Conservation (phyloP, 2,888 invertebrate species). For the Clepsis dumicolana region DNA sequence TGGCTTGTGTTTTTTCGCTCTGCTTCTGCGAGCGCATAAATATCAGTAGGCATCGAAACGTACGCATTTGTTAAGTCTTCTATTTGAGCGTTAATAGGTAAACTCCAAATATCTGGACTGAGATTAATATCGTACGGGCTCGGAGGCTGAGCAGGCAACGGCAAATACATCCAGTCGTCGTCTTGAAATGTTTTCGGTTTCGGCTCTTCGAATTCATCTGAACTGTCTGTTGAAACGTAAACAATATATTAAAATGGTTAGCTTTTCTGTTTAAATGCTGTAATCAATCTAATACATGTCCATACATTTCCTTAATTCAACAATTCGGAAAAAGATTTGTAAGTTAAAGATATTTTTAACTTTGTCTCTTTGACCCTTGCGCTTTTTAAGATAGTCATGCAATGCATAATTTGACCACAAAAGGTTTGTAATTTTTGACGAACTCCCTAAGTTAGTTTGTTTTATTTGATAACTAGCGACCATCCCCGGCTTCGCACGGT, state of each 20-base stretch:
- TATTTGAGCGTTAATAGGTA: constrained; percentile 25
- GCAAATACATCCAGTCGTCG: constrained; percentile 81
- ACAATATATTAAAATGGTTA: constrained; percentile 53
- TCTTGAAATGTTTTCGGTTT: constrained; percentile 66
- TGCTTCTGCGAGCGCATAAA: constrained; percentile 5
- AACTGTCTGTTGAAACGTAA: constrained; percentile 84
- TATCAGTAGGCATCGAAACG: constrained; percentile 28
- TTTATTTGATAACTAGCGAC: too few relatives aligned
- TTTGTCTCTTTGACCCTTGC: too few relatives aligned
- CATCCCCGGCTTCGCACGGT: too few relatives aligned
- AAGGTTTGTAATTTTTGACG: too few relatives aligned
- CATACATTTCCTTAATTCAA: too few relatives aligned
- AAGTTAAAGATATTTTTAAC: too few relatives aligned
- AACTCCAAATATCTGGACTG: constrained; percentile 30
- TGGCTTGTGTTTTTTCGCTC: not conserved
- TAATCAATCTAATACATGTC: too few relatives aligned
- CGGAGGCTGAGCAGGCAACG: constrained; percentile 55
- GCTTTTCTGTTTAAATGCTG: too few relatives aligned
- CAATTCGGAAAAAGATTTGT: too few relatives aligned
- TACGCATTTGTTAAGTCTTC: constrained; percentile 47
- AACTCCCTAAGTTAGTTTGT: too few relatives aligned
- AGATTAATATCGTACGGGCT: constrained; percentile 40
- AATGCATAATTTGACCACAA: too few relatives aligned
- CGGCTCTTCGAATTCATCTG: constrained; percentile 78
- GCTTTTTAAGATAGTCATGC: too few relatives aligned